Evolutionary conservation across 2,888 invertebrate genomes (phyloP), one percentile per base, ranked within the genome.

Genomic region (Dilophus febrilis): DNA sequence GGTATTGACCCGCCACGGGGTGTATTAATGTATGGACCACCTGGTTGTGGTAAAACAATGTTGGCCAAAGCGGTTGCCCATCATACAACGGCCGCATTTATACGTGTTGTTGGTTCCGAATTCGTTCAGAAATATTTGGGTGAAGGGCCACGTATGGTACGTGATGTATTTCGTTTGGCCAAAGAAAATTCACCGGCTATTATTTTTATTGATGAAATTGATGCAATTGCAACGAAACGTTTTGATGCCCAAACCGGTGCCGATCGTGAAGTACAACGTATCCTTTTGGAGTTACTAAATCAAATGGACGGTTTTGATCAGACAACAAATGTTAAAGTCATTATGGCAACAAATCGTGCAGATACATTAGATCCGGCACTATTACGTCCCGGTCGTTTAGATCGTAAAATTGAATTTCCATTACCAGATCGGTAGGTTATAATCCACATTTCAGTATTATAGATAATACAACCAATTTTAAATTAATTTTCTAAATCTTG

Each of bases 291-390:
- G 57, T 68, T 98, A 41, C 70, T 98, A 7, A 98, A 99, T 67
- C 98, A 98, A 65, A 98, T 98, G 98, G 98, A 98, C 64, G 98
- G 98, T 38, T 98, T 98, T 60, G 98, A 99, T 66, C 97, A 98
- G 64, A 95, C 94, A 2, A 95, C 97, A n/a, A 98, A 99, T 67
- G 97, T 98, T 13, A 98, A 99, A 72, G 95, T 74, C 1, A 91
- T 92, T 44, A 92, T 92, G 91, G 92, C 92, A 1, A 94, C 92
- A 7, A 94, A 94, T 64, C 75, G 94, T 54, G 94, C 95, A 4
- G 98, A 99, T 57, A 99, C 97, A 2, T 65, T 99, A 42, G 98
- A 99, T 66, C 98, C 98, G n/a, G 98, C 63, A 1, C 44, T 63
- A 12, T 43, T 63, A 35, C 59, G 62, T 46, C 62, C 62, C 1